These are phyloP conservation scores for Tubiluchus corallicola DNA, from an alignment of 2,888 invertebrate genomes.

Conservation along the genomic window DNA sequence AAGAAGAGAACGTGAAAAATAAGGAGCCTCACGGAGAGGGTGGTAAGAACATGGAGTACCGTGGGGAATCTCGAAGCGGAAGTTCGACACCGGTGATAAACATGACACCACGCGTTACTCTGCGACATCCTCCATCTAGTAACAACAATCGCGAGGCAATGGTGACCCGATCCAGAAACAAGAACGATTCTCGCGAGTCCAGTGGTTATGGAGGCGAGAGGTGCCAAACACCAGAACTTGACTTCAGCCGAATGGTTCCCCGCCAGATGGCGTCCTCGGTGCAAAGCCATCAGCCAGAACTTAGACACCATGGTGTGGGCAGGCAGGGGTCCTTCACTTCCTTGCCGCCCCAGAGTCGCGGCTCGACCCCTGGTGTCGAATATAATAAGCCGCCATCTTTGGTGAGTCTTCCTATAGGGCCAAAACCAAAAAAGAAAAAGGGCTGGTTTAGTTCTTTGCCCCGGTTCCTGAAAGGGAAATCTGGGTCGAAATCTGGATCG, in stretches of 20 bases:
- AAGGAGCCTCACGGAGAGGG: too few species aligned
- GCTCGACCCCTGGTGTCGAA: not conserved
- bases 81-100: too few species aligned
- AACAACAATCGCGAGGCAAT: too few species aligned
- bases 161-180: too few species aligned
- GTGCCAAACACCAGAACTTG: not conserved
- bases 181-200: not conserved
- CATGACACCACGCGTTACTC: too few species aligned
- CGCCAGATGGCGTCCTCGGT: not conserved
- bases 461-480: not conserved
- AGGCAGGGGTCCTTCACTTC: not conserved
- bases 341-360: not conserved
- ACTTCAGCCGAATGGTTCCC: not conserved
- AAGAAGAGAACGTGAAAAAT: too few species aligned
- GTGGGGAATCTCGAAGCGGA: too few species aligned
- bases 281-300: too few species aligned
- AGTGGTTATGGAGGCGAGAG: not conserved
- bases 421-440: not conserved
- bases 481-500: not conserved
- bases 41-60: too few species aligned
- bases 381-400: not conserved
- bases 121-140: too few species aligned
- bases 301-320: too few species aligned
- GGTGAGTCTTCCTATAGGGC: not conserved
- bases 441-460: constrained; percentile 1